phyloP scores from a whole-genome alignment of 2,888 invertebrate genomes.

The Emmelina monodactyla region DNA sequence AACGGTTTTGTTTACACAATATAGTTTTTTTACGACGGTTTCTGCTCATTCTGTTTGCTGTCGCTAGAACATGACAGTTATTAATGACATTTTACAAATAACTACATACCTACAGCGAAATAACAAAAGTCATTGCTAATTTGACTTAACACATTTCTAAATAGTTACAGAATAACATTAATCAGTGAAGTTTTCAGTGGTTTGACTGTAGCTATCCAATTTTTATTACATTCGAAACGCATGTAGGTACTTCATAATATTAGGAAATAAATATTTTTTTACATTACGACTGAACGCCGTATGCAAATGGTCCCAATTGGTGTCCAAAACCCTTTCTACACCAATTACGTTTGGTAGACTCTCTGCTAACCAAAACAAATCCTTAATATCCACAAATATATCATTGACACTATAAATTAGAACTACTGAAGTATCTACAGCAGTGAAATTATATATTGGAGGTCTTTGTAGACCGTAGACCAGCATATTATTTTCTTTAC shows the following conservation, averaged over 20 bases:
- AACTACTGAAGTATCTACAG: slow-evolving; percentile 29
- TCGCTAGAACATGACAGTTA: too few species aligned
- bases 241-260: slow-evolving; percentile 11
- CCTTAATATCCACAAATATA: slow-evolving; percentile 67
- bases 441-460: slow-evolving; percentile 30
- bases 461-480: slow-evolving; percentile 29
- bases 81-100: too few species aligned
- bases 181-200: too few species aligned
- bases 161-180: too few species aligned
- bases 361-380: slow-evolving; percentile 57
- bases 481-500: slow-evolving; percentile 25
- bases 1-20: too few species aligned
- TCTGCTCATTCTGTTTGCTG: too few species aligned
- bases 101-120: too few species aligned
- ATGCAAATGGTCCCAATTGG: slow-evolving; percentile 29
- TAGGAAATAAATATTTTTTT: slow-evolving; percentile 23
- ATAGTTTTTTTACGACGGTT: too few species aligned
- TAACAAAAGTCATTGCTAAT: too few species aligned
- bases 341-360: slow-evolving; percentile 65
- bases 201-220: too few species aligned
- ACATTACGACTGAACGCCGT: slow-evolving; percentile 26
- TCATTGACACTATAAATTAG: slow-evolving; percentile 39
- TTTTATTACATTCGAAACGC: too few species aligned
- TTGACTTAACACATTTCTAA: too few species aligned
- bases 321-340: slow-evolving; percentile 59